Conservation (phyloP, 2,888 invertebrate species). For the Coleophora flavipennella region DNA sequence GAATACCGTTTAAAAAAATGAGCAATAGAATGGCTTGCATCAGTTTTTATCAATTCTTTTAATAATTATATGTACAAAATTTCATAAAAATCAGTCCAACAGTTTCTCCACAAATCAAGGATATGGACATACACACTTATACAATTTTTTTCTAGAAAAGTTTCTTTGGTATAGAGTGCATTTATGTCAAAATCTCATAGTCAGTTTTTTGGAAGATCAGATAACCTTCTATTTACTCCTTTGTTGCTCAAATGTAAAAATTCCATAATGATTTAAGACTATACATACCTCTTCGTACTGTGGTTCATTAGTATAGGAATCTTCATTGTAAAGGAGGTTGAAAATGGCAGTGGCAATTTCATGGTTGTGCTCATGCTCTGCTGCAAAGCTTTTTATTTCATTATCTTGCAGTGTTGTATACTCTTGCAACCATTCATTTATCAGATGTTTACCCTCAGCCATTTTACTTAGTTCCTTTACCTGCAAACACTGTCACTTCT, state of each 20-base stretch:
- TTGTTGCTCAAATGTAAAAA: background rate
- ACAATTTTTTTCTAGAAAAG: too few species aligned
- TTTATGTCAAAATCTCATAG: too few species aligned
- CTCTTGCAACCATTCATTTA: slow-evolving; percentile 87
- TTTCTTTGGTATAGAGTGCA: too few species aligned
- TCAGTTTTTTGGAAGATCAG: too few species aligned
- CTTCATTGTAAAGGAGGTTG: slow-evolving; percentile 82
- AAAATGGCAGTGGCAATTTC: slow-evolving; percentile 88
- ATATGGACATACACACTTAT: too few species aligned
- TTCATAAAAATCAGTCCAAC: too few species aligned
- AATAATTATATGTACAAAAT: too few species aligned
- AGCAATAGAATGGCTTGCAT: too few species aligned
- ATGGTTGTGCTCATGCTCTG: slow-evolving; percentile 85
- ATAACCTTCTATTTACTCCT: too few species aligned
- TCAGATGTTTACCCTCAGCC: slow-evolving; percentile 72
- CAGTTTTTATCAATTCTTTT: too few species aligned
- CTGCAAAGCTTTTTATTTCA: slow-evolving; percentile 84
- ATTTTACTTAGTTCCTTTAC: slow-evolving; percentile 22
- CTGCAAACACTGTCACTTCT: background rate
- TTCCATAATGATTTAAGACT: background rate
- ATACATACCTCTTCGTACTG: slow-evolving; percentile 40
- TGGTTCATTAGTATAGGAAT: slow-evolving; percentile 41
- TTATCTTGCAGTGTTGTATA: slow-evolving; percentile 81
- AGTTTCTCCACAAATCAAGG: too few species aligned
- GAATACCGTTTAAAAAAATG: too few species aligned